Base-by-base conservation (phyloP, 2,888 invertebrate genomes). In the Caenorhabditis virilis region DNA sequence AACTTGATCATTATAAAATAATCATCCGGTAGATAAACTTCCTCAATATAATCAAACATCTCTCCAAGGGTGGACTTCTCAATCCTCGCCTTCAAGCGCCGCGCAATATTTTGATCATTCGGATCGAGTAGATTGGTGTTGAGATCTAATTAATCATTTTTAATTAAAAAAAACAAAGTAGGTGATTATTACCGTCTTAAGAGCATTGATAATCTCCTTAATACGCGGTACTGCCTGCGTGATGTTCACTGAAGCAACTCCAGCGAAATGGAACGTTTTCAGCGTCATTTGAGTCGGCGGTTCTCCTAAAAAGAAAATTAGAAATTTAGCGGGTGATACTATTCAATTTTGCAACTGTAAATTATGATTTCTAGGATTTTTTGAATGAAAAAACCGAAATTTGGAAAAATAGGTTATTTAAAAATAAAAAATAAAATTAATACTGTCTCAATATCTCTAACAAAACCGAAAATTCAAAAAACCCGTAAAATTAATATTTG, bases 231-330 rank as follows among this genome's bases (percentile, higher is more conserved):
- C 80, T 63, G 79, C 80, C 51, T 74, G 74, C 1, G 83, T 83
- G 83, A 87, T 87, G 83, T 87, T 99, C 98, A 98, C 99, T 22
- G 95, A 94, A 2, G 98, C 98, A 0, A 99, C 97, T 74, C 98
- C 98, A 74, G 98, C 97, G 87, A 98, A 99, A 86, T 99, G 98
- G 86, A 99, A 99, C n/a, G 98, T 98, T 86, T 98, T 98, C 50
- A 99, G 85, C 0, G 98, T 99, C 98, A 98, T 98, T 85, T 98
- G 97, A 0, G 98, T 98, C 27, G 95, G 95, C 0, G 98, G 98
- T 85, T 99, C 98, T n/a, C n/a, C n/a, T n/a, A n/a, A n/a, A n/a
- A n/a, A n/a, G n/a, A n/a, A n/a, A n/a, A n/a, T n/a, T n/a, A n/a
- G n/a, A n/a, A n/a, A n/a, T n/a, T n/a, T n/a, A n/a, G n/a, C n/a